Conservation (phyloP, 2,888 invertebrate species). For the Melitaea athalia region DNA sequence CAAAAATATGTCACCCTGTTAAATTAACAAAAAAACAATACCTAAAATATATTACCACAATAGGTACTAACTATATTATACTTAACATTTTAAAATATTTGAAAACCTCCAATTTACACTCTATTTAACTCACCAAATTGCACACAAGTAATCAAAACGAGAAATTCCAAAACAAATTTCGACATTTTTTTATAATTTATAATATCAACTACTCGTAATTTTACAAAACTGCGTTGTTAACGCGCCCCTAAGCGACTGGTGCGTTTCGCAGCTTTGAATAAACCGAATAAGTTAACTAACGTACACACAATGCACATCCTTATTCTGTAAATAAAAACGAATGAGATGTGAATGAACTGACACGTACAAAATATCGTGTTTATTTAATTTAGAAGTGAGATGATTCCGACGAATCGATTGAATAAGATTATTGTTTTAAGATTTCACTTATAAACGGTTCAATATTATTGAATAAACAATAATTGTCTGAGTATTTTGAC, state of each 20-base stretch:
- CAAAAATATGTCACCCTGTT: not conserved
- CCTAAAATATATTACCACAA: not conserved
- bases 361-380: slow-evolving; percentile 13
- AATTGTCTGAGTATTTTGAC: not conserved
- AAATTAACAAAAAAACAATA: not conserved
- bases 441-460: too few relatives aligned
- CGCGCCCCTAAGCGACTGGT: slow-evolving; percentile 30
- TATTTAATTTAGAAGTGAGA: not conserved
- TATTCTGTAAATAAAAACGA: slow-evolving; percentile 41
- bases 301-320: slow-evolving; percentile 43
- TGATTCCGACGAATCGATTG: not conserved
- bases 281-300: slow-evolving; percentile 27
- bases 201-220: slow-evolving; percentile 9
- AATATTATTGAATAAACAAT: too few relatives aligned
- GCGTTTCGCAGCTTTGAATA: slow-evolving; percentile 20
- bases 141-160: slow-evolving; percentile 27
- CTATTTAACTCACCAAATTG: slow-evolving; percentile 31
- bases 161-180: slow-evolving; percentile 25
- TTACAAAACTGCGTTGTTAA: slow-evolving; percentile 1
- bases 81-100: not conserved
- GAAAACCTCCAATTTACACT: not conserved
- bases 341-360: slow-evolving; percentile 36
- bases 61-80: not conserved
- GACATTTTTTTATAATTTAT: slow-evolving; percentile 15
- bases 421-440: not conserved